Evolutionary conservation across 2,888 invertebrate species (phyloP), one percentile per base, ranked within the genome.

Genomic region (Metopia argyrocephala): DNA sequence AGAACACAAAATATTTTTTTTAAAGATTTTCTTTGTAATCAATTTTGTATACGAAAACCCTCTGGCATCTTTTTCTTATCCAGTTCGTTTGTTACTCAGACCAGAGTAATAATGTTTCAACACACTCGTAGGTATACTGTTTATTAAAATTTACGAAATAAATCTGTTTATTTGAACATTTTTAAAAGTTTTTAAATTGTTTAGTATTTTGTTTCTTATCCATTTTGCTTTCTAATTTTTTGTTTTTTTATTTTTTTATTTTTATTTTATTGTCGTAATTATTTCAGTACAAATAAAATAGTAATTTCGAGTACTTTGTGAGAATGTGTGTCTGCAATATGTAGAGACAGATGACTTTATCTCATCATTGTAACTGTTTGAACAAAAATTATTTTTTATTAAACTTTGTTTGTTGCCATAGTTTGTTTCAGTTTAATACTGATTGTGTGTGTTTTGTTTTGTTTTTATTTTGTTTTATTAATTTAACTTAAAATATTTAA

Each of bases 151-250:
- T 46, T 12, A n/a, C 6, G 23, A 46, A 28, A 28, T 18, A 57
- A 68, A 27, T 56, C 20, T 25, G 27, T 57, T 46, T 27, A 20
- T 18, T 46, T 54, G 12, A n/a, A 28, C 27, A 57, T 28, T 18
- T 27, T 20, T n/a, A 57, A 59, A 69, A 38, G 23, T 68, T 56
- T 45, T 4, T 15, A 38, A 56, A 25, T 57, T 15, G 9, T 27
- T 20, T 57, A 6, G 3, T 38, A 3, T 38, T 38, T 38, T 38
- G 15, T 38, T 38, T 12, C 15, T 12, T 38, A 12, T 38, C 15
- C 9, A 12, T 38, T 31, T 12, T 7, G 12, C 12, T 38, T 38
- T 1, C n/a, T n/a, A n/a, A n/a, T n/a, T 4, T 38, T 38, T 38
- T 38, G 15, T 38, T 38, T 12, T 38, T 12, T 38, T 38, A 12